Base-by-base conservation (phyloP, 1,140 invertebrate species). In the Chlorops oryzae region DNA sequence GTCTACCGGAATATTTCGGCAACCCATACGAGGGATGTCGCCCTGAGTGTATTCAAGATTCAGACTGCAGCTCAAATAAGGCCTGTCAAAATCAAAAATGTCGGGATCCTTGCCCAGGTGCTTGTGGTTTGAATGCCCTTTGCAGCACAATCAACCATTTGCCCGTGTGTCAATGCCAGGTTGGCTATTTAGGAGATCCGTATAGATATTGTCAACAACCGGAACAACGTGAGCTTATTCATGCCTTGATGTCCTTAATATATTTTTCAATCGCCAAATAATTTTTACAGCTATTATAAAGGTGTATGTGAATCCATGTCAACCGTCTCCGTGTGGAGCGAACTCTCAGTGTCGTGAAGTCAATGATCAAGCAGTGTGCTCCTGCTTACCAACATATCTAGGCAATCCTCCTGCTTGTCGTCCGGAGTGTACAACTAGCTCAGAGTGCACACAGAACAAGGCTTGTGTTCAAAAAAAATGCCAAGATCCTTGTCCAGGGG, bases 381-480 rank as follows among this genome's bases (percentile, higher is more conserved):
- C 80, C 24, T 92, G 89, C 68, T 68, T 84, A 35, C 74, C 79
- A 2, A 80, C 83, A 52, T 90, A 82, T 56, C 73, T 82, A 50
- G 88, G 88, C 9, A 79, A 84, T 62, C 87, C 88, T 70, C 77
- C 78, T 56, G 77, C 82, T 55, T 90, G 87, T 67, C 77, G 80
- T 68, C 87, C 87, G 17, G 85, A 88, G 66, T 90, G 87, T 57
- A 65, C 78, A 17, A 63, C 70, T 13, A 90, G 88, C 65, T 80
- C 84, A n/a, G 88, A 92, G 59, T 91, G 89, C 59, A 73, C 81
- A 42, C 75, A 78, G n/a, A 80, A 79, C 27, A 83, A 79, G 60
- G 83, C 87, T 1, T 92, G 88, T 60, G 73, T 86, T 23, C 86
- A 86, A 62, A 86, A 88, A 59, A 90, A 90, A 74, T 92, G 88